Conservation (phyloP, 2,797 vertebrate species). For the Varecia variegata region DNA sequence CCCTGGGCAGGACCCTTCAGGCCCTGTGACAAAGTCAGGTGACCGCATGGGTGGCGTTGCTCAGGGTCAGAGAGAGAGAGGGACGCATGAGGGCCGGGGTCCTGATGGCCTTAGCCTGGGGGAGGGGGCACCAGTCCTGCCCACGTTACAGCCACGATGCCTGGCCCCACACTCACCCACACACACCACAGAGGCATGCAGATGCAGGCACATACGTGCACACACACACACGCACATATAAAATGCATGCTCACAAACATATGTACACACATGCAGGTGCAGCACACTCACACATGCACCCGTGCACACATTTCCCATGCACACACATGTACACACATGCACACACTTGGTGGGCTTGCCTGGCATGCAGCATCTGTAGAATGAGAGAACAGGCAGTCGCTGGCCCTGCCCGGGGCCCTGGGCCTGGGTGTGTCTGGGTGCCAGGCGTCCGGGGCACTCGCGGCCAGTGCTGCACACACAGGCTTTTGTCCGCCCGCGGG, state of each 20-base stretch:
- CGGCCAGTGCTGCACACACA: not conserved
- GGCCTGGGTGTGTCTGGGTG: not conserved
- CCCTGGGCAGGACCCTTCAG: not conserved
- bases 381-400: fast-evolving
- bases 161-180: too few species aligned
- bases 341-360: not conserved
- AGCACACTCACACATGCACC: fast-evolving
- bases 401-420: fast-evolving
- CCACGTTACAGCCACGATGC: fast-evolving
- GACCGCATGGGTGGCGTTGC: fast-evolving
- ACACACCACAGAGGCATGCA: fast-evolving
- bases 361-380: fast-evolving
- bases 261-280: not conserved
- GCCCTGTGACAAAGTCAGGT: too few species aligned
- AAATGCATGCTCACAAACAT: not conserved
- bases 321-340: fast-evolving
- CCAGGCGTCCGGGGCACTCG: not conserved
- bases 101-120: fast-evolving
- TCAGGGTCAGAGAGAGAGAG: too few species aligned
- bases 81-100: fast-evolving
- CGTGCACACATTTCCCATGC: fast-evolving
- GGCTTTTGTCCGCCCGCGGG: conserved; percentile 45
- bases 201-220: too few species aligned
- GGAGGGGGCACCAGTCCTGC: fast-evolving
- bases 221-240: not conserved